Evolutionary conservation across 2,797 vertebrate species (phyloP).

Genomic region (Acestrorhynchus altus): DNA sequence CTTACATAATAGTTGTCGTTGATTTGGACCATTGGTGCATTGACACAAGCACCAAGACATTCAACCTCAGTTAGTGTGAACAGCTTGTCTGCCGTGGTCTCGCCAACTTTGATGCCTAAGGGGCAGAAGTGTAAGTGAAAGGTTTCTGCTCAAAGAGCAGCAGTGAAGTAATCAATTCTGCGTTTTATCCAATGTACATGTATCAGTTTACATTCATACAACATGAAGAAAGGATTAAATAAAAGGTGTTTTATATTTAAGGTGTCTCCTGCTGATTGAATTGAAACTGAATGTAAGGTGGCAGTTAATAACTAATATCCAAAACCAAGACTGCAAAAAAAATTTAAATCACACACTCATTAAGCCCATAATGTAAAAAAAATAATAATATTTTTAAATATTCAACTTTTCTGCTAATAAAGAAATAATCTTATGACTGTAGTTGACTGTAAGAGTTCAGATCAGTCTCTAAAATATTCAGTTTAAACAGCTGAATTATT

Average conservation of each 20-base stretch:
- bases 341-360: too few species aligned
- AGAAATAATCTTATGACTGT: too few species aligned
- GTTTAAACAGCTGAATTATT: too few species aligned
- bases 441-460: too few species aligned
- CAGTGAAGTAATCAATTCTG: constrained; percentile 2
- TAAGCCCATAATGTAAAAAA: too few species aligned
- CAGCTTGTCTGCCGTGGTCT: constrained; percentile 94
- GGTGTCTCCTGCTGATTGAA: neutral
- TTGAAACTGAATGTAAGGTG: neutral
- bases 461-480: too few species aligned
- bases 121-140: neutral
- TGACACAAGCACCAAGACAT: constrained; percentile 97
- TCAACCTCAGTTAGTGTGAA: constrained; percentile 96
- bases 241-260: neutral
- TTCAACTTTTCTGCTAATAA: too few species aligned
- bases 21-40: constrained; percentile 99
- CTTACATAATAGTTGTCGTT: constrained; percentile 99
- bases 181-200: neutral
- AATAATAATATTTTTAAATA: too few species aligned
- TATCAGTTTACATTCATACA: constrained; percentile 7
- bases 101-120: constrained; percentile 93
- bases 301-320: neutral
- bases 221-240: neutral
- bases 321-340: too few species aligned
- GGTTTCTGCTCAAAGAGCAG: neutral